These are phyloP conservation scores for Peromyscus aztecus DNA, from an alignment of 2,797 vertebrate species.

Conservation along the genomic window DNA sequence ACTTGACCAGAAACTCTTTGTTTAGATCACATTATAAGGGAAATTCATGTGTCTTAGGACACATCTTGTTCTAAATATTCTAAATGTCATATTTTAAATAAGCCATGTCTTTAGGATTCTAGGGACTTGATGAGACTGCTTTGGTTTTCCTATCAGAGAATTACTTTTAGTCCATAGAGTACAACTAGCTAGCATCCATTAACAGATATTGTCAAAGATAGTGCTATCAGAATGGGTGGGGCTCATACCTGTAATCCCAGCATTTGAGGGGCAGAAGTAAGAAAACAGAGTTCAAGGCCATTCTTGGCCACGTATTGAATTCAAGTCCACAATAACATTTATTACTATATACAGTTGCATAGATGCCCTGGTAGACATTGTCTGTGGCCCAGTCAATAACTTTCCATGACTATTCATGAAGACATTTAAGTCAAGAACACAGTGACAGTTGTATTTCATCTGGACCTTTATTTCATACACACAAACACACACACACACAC, in stretches of 20 bases:
- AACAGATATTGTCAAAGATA: constrained; percentile 19
- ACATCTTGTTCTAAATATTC: background rate
- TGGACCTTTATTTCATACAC: constrained; percentile 16
- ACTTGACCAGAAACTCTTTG: constrained; percentile 37
- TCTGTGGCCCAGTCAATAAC: background rate
- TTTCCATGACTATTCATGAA: background rate
- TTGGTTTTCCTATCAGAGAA: background rate
- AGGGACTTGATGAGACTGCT: background rate
- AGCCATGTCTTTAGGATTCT: constrained; percentile 10
- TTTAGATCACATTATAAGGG: background rate
- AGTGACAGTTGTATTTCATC: background rate
- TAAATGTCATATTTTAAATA: constrained; percentile 41
- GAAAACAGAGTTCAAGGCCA: background rate
- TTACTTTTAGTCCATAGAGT: constrained; percentile 44
- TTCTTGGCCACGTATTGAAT: background rate
- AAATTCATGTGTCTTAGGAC: background rate
- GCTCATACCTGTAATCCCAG: background rate
- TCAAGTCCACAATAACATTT: background rate
- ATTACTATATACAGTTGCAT: background rate
- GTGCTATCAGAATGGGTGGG: background rate
- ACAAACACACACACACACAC: too few species aligned
- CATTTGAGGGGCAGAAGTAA: background rate
- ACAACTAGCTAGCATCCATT: background rate
- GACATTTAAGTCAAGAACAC: background rate
- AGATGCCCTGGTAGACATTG: background rate